These are phyloP conservation scores for Indicator indicator DNA, from an alignment of 2,113 vertebrate genomes.

Conservation along the genomic window DNA sequence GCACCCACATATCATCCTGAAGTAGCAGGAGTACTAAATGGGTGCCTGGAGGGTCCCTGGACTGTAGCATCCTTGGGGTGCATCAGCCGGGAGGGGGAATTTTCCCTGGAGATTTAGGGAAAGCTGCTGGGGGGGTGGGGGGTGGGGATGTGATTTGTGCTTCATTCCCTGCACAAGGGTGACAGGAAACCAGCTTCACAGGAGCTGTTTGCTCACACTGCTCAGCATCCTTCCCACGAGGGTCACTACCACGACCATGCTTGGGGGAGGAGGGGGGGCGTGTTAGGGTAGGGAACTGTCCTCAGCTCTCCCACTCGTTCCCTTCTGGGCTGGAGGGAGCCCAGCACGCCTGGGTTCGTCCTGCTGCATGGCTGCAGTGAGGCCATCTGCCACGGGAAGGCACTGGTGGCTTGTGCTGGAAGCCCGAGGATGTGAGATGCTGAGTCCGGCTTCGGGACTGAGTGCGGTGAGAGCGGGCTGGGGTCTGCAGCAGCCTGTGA, in stretches of 20 bases:
- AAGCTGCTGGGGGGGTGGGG: background rate
- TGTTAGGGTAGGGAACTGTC: background rate
- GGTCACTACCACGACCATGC: accelerated
- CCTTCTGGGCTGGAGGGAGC: background rate
- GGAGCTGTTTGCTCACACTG: background rate
- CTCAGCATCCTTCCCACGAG: accelerated
- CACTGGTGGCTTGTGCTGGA: conserved; percentile 30
- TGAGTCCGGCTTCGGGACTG: background rate
- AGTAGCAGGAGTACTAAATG: background rate
- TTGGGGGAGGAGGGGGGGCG: accelerated
- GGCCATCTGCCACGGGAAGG: conserved; percentile 22
- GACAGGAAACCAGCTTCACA: accelerated
- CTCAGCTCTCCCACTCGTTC: accelerated
- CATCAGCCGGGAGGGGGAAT: accelerated
- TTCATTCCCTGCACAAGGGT: accelerated
- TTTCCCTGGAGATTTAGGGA: background rate
- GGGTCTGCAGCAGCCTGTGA: background rate
- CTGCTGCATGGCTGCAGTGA: background rate
- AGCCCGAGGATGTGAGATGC: background rate
- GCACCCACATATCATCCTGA: accelerated
- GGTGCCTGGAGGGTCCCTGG: background rate
- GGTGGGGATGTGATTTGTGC: accelerated
- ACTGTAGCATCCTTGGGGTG: background rate
- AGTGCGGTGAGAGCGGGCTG: accelerated
- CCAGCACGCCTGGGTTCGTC: accelerated